A percentile compares a stretch with the other conserved stretches of the same genome.
Conservation (phyloP, 2,113 vertebrate genomes). For the Patagioenas fasciata region DNA sequence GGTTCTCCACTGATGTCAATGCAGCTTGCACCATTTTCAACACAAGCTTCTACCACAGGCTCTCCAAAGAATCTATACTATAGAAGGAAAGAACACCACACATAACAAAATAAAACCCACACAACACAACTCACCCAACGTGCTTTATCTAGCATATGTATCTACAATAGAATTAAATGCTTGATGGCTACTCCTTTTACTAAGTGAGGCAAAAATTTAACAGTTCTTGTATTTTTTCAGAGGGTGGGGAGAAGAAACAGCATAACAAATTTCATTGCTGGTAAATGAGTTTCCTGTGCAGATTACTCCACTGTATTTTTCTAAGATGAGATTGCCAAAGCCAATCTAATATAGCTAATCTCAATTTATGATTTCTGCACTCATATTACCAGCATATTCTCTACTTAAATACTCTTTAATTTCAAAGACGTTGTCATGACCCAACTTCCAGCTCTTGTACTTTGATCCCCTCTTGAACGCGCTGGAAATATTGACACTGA, state of each 20-base stretch:
- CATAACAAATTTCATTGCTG: background rate
- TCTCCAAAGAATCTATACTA: slow-evolving; percentile 96
- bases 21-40: slow-evolving; percentile 92
- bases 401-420: background rate
- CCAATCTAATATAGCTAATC: background rate
- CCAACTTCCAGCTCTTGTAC: background rate
- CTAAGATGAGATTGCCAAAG: background rate
- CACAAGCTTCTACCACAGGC: slow-evolving; percentile 88
- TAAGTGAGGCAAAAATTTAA: background rate
- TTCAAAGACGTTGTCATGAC: background rate
- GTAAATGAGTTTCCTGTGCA: background rate
- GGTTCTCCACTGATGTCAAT: slow-evolving; percentile 94
- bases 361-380: background rate
- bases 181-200: background rate
- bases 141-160: background rate
- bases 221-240: background rate
- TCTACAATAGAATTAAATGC: background rate
- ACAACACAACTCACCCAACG: background rate
- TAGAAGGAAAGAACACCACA: background rate
- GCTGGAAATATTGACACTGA: background rate
- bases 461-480: background rate
- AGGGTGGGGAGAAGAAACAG: background rate
- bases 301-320: background rate
- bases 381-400: background rate
- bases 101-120: background rate